Base-by-base conservation (phyloP, 2,888 invertebrate species). In the Mayetiola destructor region DNA sequence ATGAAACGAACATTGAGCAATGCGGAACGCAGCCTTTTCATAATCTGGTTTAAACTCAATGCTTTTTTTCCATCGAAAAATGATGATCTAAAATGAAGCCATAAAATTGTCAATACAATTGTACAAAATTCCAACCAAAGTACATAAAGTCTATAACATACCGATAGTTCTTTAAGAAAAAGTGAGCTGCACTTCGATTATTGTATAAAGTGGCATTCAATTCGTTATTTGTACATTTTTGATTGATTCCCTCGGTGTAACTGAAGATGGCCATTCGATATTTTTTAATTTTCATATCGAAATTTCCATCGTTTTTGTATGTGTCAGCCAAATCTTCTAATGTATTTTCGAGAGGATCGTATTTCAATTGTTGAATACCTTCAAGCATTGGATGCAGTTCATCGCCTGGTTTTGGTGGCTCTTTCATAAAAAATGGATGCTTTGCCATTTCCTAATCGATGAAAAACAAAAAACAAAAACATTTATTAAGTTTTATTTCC, bases 251-350 rank as follows among this genome's bases (percentile, higher is more conserved):
- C 72, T 93, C 92, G 0, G 91, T 89, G 68, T 95, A 95, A 57
- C 85, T 84, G 57, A 85, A 72, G 60, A 93, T 82, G 1, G 95
- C 91, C 68, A 91, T 76, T 60, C 90, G 77, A 67, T 94, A 99
- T 67, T 96, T 94, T 68, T 91, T 94, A 66, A 86, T 82, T 67
- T 93, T 90, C 69, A 93, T 95, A 72, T 95, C 89, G 63, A 88
- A 88, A 70, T 95, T 95, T 0, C 97, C 99, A 73, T 97, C 97
- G 58, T 92, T 91, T 69, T 95, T 96, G 68, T 94, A 93, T 62
- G 82, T 86, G 1, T 75, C 73, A 0, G 96, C 95, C 27, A 92
- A 75, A 67, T 93, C 94, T 65, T 83, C 75, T 0, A 84, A 80
- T n/a, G 87, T 84, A 64, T 92, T 93, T 66, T 89, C 91, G 14